A percentile compares a stretch with the other conserved stretches of the same genome.
Conservation (phyloP, 2,113 vertebrate species). For the Anhinga rufa region DNA sequence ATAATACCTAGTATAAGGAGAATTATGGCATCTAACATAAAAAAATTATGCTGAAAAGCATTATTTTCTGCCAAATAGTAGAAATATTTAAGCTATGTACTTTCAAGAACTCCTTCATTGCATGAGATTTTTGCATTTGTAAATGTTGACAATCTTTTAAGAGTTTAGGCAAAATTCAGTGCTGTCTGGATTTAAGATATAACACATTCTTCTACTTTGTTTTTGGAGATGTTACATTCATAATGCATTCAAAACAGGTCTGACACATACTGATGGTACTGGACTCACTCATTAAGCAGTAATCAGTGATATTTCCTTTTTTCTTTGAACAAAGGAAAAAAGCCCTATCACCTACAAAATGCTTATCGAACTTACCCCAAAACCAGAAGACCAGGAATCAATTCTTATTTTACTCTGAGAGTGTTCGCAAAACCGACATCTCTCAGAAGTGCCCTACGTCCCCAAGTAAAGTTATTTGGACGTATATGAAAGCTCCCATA, state of each 20-base stretch:
- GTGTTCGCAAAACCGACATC: neutral
- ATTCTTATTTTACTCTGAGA: neutral
- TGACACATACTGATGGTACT: neutral
- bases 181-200: neutral
- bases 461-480: neutral
- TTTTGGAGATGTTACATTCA: neutral
- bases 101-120: neutral
- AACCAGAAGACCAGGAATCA: neutral
- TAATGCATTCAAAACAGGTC: neutral
- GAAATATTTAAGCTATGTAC: neutral
- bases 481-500: neutral
- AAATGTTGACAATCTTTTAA: neutral
- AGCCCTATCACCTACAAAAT: neutral
- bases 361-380: neutral
- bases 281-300: neutral
- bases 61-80: neutral
- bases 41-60: neutral
- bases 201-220: neutral
- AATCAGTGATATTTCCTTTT: neutral
- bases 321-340: accelerated
- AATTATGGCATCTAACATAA: neutral
- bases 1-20: neutral
- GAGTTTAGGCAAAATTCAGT: neutral
- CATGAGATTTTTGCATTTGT: neutral
- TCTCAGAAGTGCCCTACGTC: neutral